Evolutionary conservation across 2,113 vertebrate species (phyloP).

Genomic region (Gobio gobio): DNA sequence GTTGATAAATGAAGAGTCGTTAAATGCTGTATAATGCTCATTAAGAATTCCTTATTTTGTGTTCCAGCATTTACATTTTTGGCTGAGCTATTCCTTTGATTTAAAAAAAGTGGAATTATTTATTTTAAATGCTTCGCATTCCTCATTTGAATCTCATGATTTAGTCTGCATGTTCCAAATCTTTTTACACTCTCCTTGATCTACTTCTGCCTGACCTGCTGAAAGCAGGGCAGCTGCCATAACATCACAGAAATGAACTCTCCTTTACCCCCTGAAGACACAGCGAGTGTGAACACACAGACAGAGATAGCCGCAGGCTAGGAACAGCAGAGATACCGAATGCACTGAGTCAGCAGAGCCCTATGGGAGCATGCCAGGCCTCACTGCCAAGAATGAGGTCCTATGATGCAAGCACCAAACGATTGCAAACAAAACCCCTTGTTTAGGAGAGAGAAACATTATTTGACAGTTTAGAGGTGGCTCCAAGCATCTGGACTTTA

Average conservation of each 20-base stretch:
- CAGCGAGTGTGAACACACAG: slow-evolving; percentile 63
- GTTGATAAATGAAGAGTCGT: not conserved
- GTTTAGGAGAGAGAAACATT: slow-evolving; percentile 58
- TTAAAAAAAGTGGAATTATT: not conserved
- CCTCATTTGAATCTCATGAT: slow-evolving; percentile 3
- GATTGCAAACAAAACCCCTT: slow-evolving; percentile 60
- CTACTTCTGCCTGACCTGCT: slow-evolving; percentile 58
- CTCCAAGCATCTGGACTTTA: slow-evolving; percentile 48
- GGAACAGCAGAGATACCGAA: slow-evolving; percentile 42
- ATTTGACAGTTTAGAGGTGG: slow-evolving; percentile 36
- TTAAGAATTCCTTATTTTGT: not conserved
- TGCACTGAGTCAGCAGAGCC: slow-evolving; percentile 67
- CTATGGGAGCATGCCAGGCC: slow-evolving; percentile 60
- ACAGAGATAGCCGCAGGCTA: slow-evolving; percentile 70
- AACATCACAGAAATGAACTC: slow-evolving; percentile 67
- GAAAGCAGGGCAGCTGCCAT: slow-evolving; percentile 61
- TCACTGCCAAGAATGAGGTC: slow-evolving; percentile 55
- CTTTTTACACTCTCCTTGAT: slow-evolving; percentile 29
- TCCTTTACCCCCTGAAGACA: slow-evolving; percentile 63
- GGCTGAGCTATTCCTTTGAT: not conserved
- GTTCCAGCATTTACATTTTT: not conserved
- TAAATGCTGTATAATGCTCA: not conserved
- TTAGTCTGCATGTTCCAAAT: not conserved
- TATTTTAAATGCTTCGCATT: not conserved
- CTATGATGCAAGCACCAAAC: slow-evolving; percentile 66